Evolutionary conservation across 2,113 vertebrate species (phyloP).

Genomic region (Chlamydotis undulata): DNA sequence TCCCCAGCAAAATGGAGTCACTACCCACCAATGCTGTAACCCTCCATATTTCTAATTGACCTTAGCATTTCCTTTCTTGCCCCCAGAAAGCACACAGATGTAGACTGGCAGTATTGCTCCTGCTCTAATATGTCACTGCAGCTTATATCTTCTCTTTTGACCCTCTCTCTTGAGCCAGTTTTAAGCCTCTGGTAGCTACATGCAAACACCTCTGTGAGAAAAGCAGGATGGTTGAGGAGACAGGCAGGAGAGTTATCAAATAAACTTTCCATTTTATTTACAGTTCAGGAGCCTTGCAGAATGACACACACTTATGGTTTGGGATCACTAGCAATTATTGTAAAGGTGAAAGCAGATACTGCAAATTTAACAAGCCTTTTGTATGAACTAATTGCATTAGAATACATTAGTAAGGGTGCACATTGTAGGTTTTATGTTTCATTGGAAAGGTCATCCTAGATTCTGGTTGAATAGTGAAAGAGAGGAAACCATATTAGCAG

Average conservation of each 20-base stretch:
- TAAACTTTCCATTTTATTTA: conserved; percentile 67
- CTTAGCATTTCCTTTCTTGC: background rate
- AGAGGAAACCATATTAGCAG: conserved; percentile 71
- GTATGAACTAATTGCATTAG: conserved; percentile 93
- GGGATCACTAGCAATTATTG: conserved; percentile 72
- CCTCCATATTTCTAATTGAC: background rate
- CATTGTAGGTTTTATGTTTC: conserved; percentile 85
- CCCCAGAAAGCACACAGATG: background rate
- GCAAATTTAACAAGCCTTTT: conserved; percentile 93
- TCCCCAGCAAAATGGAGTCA: background rate
- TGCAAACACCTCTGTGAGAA: background rate
- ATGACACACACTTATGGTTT: conserved; percentile 54
- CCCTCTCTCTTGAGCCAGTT: background rate
- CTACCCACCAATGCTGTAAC: background rate
- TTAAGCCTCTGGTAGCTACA: background rate
- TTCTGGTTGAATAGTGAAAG: conserved; percentile 75
- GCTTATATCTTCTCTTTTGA: background rate
- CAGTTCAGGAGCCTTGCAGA: conserved; percentile 44
- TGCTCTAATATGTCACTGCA: background rate
- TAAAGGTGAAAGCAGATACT: conserved; percentile 76
- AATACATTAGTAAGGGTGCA: conserved; percentile 88
- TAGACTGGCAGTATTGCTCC: background rate
- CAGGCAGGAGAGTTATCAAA: conserved; percentile 26
- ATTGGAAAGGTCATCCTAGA: conserved; percentile 80
- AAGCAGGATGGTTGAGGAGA: background rate